A percentile compares a stretch with the other conserved stretches of the same genome.
These are phyloP conservation scores for Riptortus pedestris DNA, from an alignment of 1,140 invertebrate genomes.

Conservation along the genomic window DNA sequence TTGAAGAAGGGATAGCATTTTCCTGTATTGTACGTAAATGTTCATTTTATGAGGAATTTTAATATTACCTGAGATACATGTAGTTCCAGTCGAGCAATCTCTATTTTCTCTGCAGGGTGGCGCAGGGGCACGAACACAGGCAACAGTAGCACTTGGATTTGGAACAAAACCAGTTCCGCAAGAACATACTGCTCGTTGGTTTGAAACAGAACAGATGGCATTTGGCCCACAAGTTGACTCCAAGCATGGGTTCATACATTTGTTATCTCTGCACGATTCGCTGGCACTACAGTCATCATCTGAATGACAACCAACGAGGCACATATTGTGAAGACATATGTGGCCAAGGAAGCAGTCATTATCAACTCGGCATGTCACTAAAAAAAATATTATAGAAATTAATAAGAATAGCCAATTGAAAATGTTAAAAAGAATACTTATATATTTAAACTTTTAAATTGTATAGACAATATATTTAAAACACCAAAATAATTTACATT, in stretches of 20 bases:
- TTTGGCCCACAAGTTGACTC: conserved; percentile 62
- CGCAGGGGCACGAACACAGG: conserved; percentile 65
- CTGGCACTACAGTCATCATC: conserved; percentile 77
- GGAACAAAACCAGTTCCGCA: conserved; percentile 68
- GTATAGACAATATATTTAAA: too few relatives aligned
- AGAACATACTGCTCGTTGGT: conserved; percentile 70
- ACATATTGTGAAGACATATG: conserved; percentile 74
- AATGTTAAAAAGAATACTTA: not conserved
- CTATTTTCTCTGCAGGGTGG: conserved; percentile 57
- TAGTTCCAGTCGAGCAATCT: conserved; percentile 48
- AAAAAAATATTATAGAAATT: conserved; percentile 32
- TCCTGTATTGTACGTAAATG: too few relatives aligned
- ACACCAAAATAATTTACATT: too few relatives aligned
- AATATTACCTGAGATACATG: conserved; percentile 7
- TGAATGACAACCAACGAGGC: conserved; percentile 70
- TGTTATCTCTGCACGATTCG: conserved; percentile 67
- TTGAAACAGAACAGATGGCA: conserved; percentile 64
- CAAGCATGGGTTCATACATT: conserved; percentile 67
- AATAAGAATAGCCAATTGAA: conserved; percentile 4
- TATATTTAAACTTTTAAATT: too few relatives aligned
- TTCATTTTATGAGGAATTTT: too few relatives aligned
- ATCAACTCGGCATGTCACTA: conserved; percentile 76
- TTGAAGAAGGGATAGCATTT: too few relatives aligned
- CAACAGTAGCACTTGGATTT: conserved; percentile 70
- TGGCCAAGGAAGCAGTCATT: conserved; percentile 86